Conservation (phyloP, 2,797 vertebrate species). For the Girardinus metallicus region DNA sequence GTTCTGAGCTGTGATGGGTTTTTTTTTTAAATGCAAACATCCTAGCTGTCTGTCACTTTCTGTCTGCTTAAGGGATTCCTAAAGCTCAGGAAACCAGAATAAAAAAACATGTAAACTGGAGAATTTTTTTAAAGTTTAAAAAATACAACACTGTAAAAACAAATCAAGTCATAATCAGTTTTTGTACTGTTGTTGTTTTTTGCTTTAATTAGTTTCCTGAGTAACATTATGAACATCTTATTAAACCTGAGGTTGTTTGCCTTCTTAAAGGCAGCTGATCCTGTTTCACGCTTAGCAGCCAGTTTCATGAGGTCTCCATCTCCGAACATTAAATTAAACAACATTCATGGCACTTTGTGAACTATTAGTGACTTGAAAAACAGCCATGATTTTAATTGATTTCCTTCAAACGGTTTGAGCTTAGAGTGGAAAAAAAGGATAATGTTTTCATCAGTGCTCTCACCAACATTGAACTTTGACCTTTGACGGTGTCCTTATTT, state of each 20-base stretch:
- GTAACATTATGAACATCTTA: slow-evolving; percentile 58
- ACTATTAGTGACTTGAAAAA: slow-evolving; percentile 66
- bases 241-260: slow-evolving; percentile 34
- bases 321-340: slow-evolving; percentile 50
- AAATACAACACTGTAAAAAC: background rate
- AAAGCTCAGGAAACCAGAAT: background rate
- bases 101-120: background rate
- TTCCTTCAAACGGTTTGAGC: slow-evolving; percentile 36
- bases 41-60: slow-evolving; percentile 34
- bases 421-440: slow-evolving; percentile 44
- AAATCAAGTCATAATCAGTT: background rate
- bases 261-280: slow-evolving; percentile 57
- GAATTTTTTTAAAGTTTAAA: background rate
- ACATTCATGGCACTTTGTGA: slow-evolving; percentile 54
- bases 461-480: slow-evolving; percentile 25
- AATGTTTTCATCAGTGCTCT: slow-evolving; percentile 41
- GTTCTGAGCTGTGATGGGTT: slow-evolving; percentile 59
- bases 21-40: slow-evolving; percentile 56
- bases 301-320: slow-evolving; percentile 32
- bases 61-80: slow-evolving; percentile 9
- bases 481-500: slow-evolving; percentile 15
- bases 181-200: slow-evolving; percentile 38
- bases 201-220: slow-evolving; percentile 62
- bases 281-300: slow-evolving; percentile 61
- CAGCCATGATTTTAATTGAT: slow-evolving; percentile 57